Percentiles rank a stretch among this genome's conserved stretches.
Evolutionary conservation across 2,888 invertebrate genomes (phyloP).

Genomic region (Ennomos fuscantarius): DNA sequence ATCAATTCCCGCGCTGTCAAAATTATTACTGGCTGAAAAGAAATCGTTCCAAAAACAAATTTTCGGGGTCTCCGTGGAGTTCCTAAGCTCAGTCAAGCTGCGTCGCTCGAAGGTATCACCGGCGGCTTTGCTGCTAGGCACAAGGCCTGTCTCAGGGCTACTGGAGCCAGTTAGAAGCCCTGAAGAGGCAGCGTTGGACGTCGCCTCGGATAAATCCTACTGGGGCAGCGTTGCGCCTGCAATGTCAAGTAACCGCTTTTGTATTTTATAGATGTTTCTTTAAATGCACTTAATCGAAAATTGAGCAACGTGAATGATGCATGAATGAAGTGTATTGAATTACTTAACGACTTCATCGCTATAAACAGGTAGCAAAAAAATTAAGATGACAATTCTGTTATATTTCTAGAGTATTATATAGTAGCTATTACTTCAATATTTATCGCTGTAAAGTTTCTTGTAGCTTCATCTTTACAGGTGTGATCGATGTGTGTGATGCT

Average conservation of each 20-base stretch:
- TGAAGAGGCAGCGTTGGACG: constrained; percentile 80
- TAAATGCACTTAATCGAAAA: not conserved
- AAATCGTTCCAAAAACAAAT: constrained; percentile 25
- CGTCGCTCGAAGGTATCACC: constrained; percentile 80
- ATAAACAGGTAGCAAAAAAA: too few relatives aligned
- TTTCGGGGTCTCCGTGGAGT: constrained; percentile 32
- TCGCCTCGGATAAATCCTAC: constrained; percentile 80
- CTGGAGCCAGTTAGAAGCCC: constrained; percentile 78
- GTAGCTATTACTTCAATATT: too few relatives aligned
- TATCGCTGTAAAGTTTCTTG: too few relatives aligned
- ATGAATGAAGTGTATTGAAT: too few relatives aligned
- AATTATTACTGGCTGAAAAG: constrained; percentile 8
- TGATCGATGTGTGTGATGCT: too few relatives aligned
- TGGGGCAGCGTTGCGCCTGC: constrained; percentile 78
- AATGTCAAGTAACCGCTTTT: constrained; percentile 64
- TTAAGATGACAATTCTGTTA: too few relatives aligned
- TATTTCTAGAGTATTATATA: too few relatives aligned
- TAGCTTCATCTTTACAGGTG: too few relatives aligned
- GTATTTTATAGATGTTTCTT: not conserved
- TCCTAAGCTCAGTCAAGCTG: constrained; percentile 65
- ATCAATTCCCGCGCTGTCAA: constrained; percentile 17
- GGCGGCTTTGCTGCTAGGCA: constrained; percentile 85
- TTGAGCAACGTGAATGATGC: too few relatives aligned
- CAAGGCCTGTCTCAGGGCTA: constrained; percentile 81
- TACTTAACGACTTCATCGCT: too few relatives aligned